Evolutionary conservation across 2,797 vertebrate genomes (phyloP).

Genomic region (Valencia hispanica): DNA sequence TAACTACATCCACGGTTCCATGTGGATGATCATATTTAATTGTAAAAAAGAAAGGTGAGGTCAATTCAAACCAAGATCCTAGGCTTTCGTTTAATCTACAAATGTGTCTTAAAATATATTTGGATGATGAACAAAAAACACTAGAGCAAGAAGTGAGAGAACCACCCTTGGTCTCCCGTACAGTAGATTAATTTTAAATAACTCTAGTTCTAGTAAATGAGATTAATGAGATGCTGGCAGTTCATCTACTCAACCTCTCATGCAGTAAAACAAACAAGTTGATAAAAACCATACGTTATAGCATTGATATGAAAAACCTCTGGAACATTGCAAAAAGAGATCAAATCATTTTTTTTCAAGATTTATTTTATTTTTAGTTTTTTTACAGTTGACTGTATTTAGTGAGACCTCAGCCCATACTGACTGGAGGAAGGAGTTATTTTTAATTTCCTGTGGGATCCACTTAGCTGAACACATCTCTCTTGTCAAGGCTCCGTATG

Average conservation of each 20-base stretch:
- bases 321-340: background rate
- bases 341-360: background rate
- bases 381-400: constrained; percentile 4
- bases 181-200: too few relatives aligned
- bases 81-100: too few relatives aligned
- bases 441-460: constrained; percentile 23
- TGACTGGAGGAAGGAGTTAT: background rate
- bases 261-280: background rate
- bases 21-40: too few relatives aligned
- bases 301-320: background rate
- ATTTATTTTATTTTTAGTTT: background rate
- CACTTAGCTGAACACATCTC: constrained; percentile 9
- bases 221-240: background rate
- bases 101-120: too few relatives aligned
- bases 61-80: too few relatives aligned
- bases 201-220: too few relatives aligned
- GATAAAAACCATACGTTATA: background rate
- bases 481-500: constrained; percentile 14
- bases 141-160: too few relatives aligned
- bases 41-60: too few relatives aligned
- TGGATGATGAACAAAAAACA: too few relatives aligned
- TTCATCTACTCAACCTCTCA: background rate
- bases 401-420: constrained; percentile 6
- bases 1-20: too few relatives aligned
- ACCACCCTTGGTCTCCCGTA: too few relatives aligned